phyloP scores from a whole-genome alignment of 2,113 vertebrate species.

The Podarcis muralis region DNA sequence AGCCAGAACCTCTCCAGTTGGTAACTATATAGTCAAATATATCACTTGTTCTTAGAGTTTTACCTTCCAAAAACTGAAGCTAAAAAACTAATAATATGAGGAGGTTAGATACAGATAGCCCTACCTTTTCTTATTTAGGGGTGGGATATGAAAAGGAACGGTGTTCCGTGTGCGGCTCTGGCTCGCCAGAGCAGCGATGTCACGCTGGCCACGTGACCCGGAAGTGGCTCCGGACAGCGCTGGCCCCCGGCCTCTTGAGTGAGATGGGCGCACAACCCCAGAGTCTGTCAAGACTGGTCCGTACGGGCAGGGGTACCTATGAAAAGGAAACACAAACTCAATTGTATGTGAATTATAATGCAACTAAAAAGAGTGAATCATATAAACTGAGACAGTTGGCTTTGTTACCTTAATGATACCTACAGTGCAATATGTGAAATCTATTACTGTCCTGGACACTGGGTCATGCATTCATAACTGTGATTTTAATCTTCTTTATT shows the following conservation, averaged over 20 bases:
- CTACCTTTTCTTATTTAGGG: conserved; percentile 53
- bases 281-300: no score
- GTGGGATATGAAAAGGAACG: conserved; percentile 51
- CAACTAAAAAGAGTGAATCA: conserved; percentile 66
- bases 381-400: conserved; percentile 72
- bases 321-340: conserved; percentile 66
- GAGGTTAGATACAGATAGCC: background rate
- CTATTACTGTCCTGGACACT: conserved; percentile 62
- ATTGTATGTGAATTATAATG: conserved; percentile 68
- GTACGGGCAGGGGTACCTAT: no score
- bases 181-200: no score
- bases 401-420: conserved; percentile 63
- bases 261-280: no score
- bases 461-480: conserved; percentile 38
- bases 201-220: no score
- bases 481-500: background rate
- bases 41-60: background rate
- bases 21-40: background rate
- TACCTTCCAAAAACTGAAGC: background rate
- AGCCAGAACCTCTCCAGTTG: background rate
- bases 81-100: background rate
- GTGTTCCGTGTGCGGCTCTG: no score
- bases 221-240: no score
- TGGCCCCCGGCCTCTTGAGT: no score
- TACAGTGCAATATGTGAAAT: conserved; percentile 73